Base-by-base conservation (phyloP, 92 coral and sea anemone species). In the Actinernus sp. region DNA sequence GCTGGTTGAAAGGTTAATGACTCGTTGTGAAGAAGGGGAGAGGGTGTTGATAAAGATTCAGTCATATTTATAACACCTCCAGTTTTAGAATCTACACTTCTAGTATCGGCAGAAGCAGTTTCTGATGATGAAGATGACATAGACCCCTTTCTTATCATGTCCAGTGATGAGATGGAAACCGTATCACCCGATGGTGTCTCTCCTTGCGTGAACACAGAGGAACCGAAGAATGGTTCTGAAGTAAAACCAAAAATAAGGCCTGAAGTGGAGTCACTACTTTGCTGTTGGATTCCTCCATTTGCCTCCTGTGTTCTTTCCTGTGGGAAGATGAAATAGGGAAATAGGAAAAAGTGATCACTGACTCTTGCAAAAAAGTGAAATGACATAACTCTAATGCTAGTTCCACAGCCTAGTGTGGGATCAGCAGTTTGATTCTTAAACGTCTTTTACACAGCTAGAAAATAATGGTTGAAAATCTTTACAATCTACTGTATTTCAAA, bases 41-140 rank as follows among this genome's bases (percentile, higher is more conserved):
- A 9, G 10, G 8, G 22, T 4, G 52, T n/a, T n/a, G n/a, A n/a
- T n/a, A n/a, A 4, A 45, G 52, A 12, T 6, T 45, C 41, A 6
- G 41, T 6, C 14, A 14, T 34, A 6, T 6, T 6, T 14, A 34
- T 34, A 34, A 34, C 41, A n/a, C 41, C 36, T 1, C 53, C 65
- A 37, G 68, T 55, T 55, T 80, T 69, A 1, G 69, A 70, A 14
- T 83, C 72, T 22, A 30, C 49, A 54, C 77, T 85, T 22, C 59
- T 62, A 0, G 72, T 17, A 54, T 79, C 71, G 23, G 26, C 34
- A 26, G 84, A 77, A 19, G 53, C 60, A 10, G 92, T 57, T 16
- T 72, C 85, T 22, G 89, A 78, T 44, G 97, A 86, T 3, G 89
- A 72, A 10, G 88, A 81, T 0, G 97, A 90, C 3, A 90, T 68